Evolutionary conservation across 2,888 invertebrate species (phyloP).

Genomic region (Agrochola macilenta): DNA sequence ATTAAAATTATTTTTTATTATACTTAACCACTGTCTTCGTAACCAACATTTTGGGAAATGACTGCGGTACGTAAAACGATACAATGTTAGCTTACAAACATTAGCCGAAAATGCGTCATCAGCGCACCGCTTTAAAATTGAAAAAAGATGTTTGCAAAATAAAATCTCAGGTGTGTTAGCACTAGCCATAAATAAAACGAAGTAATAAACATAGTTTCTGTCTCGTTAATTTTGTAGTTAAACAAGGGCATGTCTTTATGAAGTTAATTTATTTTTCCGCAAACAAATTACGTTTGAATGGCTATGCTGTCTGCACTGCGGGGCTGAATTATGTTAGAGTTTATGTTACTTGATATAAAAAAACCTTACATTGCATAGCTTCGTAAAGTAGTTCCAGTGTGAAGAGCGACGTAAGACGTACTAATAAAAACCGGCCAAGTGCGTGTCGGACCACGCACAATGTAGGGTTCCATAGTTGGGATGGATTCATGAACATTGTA

Average conservation of each 20-base stretch:
- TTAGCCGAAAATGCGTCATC: conserved; percentile 44
- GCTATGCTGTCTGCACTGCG: not conserved
- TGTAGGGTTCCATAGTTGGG: no score
- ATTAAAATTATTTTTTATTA: conserved; percentile 77
- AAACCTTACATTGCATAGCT: not conserved
- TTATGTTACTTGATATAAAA: conserved; percentile 3
- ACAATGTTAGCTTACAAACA: conserved; percentile 56
- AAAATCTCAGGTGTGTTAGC: not conserved
- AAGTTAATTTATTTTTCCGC: conserved; percentile 23
- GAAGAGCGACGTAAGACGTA: not conserved
- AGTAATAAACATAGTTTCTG: conserved; percentile 32
- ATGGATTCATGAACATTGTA: no score
- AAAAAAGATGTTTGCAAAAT: not conserved
- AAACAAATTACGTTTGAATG: conserved; percentile 21
- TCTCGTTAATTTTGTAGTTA: conserved; percentile 29
- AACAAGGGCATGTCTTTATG: conserved; percentile 6
- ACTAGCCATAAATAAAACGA: conserved; percentile 16
- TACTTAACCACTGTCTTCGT: conserved; percentile 73
- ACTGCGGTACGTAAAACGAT: conserved; percentile 58
- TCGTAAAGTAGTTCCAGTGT: not conserved
- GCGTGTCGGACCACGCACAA: no score
- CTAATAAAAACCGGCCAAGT: no score
- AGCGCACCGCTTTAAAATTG: conserved; percentile 6
- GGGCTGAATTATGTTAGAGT: not conserved
- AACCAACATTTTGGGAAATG: conserved; percentile 69